Evolutionary conservation across 2,113 vertebrate genomes (phyloP), one percentile per base, ranked within the genome.

Genomic region (Anarhynchus alexandrinus): DNA sequence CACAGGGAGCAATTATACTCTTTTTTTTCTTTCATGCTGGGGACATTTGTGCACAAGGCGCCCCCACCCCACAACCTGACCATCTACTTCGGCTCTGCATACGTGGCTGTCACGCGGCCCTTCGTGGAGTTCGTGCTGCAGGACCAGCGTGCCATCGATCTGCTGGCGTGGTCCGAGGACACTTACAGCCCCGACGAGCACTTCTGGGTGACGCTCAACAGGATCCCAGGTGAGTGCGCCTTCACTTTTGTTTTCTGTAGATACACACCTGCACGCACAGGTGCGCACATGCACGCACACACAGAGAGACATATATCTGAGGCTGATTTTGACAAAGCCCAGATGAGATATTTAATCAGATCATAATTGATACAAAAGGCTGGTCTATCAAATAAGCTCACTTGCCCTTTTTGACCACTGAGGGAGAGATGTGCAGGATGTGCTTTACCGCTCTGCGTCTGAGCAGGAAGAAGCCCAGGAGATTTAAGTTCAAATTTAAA

Each of bases 141-240:
- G 5, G 97, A 98, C 47, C 90, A 47, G 3, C 43, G 23, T 5
- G 97, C 96, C 8, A 34, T 94, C 1, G 85, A 97, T 20, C 80
- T 98, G 85, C 95, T 98, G 45, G 94, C 12, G 0, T 97, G 96
- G 97, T 97, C 97, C 0, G 52, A 97, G 58, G 98, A 98, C 82
- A 98, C 97, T 11, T 98, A 96, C 81, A 98, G 98, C 77, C 97
- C 94, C 0, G 97, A 98, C 3, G 97, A 98, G n/a, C 98, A 98
- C 79, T 98, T 97, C 88, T 98, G 98, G 97, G 96, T 98, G 91
- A 97, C 94, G 0, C 94, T 98, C 66, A 98, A 98, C 73, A 97
- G 98, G 73, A 97, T 98, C 51, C 94, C 95, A 34, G 97, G 98
- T 98, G 96, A n/a, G 97, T 76, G 57, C 11, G 4, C 10, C 17